Percentiles rank a stretch among this genome's conserved stretches.
Evolutionary conservation across 1,140 invertebrate species (phyloP).

Genomic region (Achroia grisella): DNA sequence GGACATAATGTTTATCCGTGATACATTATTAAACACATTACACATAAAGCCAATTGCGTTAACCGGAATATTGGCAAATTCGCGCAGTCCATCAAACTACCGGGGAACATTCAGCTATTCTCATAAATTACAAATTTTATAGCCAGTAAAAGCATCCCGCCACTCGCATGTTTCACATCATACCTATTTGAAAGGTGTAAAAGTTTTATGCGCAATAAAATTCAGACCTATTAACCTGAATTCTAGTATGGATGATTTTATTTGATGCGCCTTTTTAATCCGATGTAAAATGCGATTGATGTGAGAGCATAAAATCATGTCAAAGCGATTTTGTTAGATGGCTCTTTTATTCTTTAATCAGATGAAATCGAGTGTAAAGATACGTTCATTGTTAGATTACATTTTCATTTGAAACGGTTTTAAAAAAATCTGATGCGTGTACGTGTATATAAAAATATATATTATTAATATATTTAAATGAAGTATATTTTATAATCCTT

Average conservation of each 20-base stretch:
- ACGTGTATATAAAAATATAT: no score
- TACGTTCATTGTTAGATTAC: no score
- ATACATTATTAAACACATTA: no score
- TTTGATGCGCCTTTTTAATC: constrained; percentile 5
- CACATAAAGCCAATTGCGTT: no score
- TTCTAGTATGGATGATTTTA: constrained; percentile 3
- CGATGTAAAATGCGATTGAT: constrained; percentile 4
- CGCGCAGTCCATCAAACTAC: background rate
- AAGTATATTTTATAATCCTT: no score
- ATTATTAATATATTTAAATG: no score
- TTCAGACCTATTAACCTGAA: constrained; percentile 1
- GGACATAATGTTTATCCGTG: no score
- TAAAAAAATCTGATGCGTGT: no score
- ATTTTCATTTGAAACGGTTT: no score
- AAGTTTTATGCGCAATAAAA: constrained; percentile 4
- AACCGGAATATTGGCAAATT: background rate
- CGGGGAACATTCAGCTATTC: no score
- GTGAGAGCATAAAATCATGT: background rate
- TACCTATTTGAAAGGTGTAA: constrained; percentile 4
- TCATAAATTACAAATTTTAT: constrained; percentile 5
- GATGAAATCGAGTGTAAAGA: no score
- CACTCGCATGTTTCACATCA: background rate
- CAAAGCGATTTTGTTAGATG: background rate
- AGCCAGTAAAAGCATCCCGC: constrained; percentile 1
- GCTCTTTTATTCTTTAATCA: background rate